Evolutionary conservation across 23 tunicate genomes (phyloP).

Genomic region (Diplosoma virens): DNA sequence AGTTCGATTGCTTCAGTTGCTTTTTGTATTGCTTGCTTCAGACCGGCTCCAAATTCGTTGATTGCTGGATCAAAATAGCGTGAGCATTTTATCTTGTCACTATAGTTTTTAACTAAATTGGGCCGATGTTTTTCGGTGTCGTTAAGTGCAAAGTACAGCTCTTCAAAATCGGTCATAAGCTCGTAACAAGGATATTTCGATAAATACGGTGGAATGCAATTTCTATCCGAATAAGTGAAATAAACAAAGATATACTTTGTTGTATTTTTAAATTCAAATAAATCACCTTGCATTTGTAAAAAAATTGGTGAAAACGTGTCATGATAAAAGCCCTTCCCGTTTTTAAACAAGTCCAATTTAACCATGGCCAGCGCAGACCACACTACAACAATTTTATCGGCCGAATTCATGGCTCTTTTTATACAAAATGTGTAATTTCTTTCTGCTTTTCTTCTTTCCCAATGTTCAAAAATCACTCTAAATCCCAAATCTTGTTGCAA

Average conservation of each 20-base stretch:
- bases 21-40: slow-evolving; percentile 15
- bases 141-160: slow-evolving; percentile 33
- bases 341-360: not conserved
- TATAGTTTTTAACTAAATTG: not conserved
- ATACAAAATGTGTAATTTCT: slow-evolving; percentile 21
- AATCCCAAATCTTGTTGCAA: slow-evolving; percentile 62
- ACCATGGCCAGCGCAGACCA: slow-evolving; percentile 35
- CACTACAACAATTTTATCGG: slow-evolving; percentile 48
- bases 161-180: slow-evolving; percentile 57
- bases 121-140: slow-evolving; percentile 33
- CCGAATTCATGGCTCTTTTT: slow-evolving; percentile 16
- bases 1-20: too few species aligned
- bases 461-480: slow-evolving; percentile 46
- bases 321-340: not conserved
- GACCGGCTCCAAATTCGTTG: slow-evolving; percentile 6
- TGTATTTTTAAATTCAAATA: slow-evolving; percentile 25
- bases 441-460: slow-evolving; percentile 17
- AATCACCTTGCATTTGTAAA: slow-evolving; percentile 16
- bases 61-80: slow-evolving; percentile 13
- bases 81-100: not conserved
- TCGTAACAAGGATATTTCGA: slow-evolving; percentile 6
- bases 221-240: slow-evolving; percentile 35
- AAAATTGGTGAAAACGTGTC: slow-evolving; percentile 60
- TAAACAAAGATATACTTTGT: slow-evolving; percentile 36
- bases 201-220: slow-evolving; percentile 22